Evolutionary conservation across 2,888 invertebrate species (phyloP).

Genomic region (Lasioglossum oenotherae): DNA sequence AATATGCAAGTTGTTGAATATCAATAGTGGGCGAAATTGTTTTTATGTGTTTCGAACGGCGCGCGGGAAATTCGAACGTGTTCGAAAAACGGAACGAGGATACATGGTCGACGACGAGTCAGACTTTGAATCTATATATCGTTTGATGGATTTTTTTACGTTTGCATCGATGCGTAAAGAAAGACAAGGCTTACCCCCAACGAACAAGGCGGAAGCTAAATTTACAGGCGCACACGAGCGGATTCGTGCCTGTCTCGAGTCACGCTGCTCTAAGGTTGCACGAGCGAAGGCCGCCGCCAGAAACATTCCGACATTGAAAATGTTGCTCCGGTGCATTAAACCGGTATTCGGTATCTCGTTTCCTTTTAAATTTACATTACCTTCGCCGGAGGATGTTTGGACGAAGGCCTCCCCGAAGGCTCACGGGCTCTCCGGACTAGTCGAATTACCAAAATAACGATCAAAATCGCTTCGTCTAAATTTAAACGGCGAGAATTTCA

Average conservation of each 20-base stretch:
- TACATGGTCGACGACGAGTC: background rate
- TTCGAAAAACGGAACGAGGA: background rate
- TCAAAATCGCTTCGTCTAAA: conserved; percentile 38
- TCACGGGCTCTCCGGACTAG: background rate
- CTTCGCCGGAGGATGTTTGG: conserved; percentile 15
- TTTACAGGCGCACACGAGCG: background rate
- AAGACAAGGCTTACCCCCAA: background rate
- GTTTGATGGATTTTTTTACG: background rate
- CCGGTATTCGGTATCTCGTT: conserved; percentile 36
- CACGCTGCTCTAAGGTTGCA: conserved; percentile 40
- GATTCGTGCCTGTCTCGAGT: conserved; percentile 14
- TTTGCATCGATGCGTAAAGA: background rate
- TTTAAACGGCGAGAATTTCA: conserved; percentile 25
- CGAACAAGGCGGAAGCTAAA: conserved; percentile 31
- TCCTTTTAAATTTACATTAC: conserved; percentile 43
- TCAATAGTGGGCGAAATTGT: background rate
- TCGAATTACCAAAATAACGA: conserved; percentile 42
- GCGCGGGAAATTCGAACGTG: background rate
- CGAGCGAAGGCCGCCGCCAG: conserved; percentile 38
- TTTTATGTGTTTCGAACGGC: background rate
- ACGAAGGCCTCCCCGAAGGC: conserved; percentile 25
- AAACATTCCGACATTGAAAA: conserved; percentile 53
- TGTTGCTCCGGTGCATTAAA: conserved; percentile 40
- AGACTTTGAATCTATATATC: background rate
- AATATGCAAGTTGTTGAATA: background rate